Percentiles rank a stretch among this genome's conserved stretches.
These are phyloP conservation scores for Microtus montanus DNA, from an alignment of 2,113 vertebrate genomes.

Conservation along the genomic window DNA sequence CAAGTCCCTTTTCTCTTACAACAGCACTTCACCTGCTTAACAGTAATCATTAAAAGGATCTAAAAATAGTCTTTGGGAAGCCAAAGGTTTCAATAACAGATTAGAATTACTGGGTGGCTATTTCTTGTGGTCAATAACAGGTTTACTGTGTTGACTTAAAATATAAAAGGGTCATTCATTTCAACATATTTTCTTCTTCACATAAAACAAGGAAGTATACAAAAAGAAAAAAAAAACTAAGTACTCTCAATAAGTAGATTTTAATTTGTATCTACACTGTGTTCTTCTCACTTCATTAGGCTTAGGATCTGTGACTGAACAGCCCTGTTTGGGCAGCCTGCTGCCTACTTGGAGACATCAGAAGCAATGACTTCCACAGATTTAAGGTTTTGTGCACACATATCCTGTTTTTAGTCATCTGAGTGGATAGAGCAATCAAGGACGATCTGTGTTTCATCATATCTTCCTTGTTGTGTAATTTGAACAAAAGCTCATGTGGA, in stretches of 20 bases:
- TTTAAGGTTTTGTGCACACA: slow-evolving; percentile 84
- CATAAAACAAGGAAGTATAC: slow-evolving; percentile 70
- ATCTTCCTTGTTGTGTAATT: slow-evolving; percentile 76
- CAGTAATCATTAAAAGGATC: slow-evolving; percentile 81
- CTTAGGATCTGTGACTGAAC: slow-evolving; percentile 82
- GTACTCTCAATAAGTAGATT: slow-evolving; percentile 77
- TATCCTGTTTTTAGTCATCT: slow-evolving; percentile 78
- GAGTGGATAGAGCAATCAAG: slow-evolving; percentile 75
- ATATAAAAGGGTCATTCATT: slow-evolving; percentile 79
- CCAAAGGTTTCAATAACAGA: slow-evolving; percentile 76
- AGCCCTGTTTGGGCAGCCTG: slow-evolving; percentile 79
- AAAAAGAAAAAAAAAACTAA: slow-evolving; percentile 68
- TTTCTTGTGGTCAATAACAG: slow-evolving; percentile 83
- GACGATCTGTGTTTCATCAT: slow-evolving; percentile 79
- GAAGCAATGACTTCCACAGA: slow-evolving; percentile 84
- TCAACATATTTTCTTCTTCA: slow-evolving; percentile 71
- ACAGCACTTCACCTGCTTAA: slow-evolving; percentile 81
- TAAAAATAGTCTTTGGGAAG: slow-evolving; percentile 77
- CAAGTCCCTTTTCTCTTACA: slow-evolving; percentile 69
- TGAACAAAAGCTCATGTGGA: slow-evolving; percentile 71
- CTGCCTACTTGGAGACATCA: slow-evolving; percentile 84
- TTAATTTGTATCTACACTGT: slow-evolving; percentile 84
- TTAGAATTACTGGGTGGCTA: slow-evolving; percentile 70
- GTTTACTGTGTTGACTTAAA: slow-evolving; percentile 77
- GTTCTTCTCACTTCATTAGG: slow-evolving; percentile 83